Conservation (phyloP, 2,113 vertebrate genomes). For the Zosterops borbonicus region DNA sequence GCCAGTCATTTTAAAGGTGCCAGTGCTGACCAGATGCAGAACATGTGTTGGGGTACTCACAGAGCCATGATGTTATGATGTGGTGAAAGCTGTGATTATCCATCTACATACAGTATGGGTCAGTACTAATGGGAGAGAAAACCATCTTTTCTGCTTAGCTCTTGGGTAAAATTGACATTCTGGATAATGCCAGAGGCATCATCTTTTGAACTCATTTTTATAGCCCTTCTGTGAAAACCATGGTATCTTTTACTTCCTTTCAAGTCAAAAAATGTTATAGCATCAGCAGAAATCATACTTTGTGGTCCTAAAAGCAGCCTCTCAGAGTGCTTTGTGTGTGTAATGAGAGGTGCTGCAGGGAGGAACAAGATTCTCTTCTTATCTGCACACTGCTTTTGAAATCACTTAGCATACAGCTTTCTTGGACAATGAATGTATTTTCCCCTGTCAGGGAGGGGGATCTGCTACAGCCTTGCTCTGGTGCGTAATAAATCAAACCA, state of each 20-base stretch:
- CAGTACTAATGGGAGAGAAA: not conserved
- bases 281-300: not conserved
- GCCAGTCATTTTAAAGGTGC: not conserved
- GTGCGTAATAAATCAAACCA: slow-evolving; percentile 72
- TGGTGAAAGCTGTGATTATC: not conserved
- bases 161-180: not conserved
- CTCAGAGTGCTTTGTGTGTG: not conserved
- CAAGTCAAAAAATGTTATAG: not conserved
- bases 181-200: not conserved
- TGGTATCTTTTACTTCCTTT: not conserved
- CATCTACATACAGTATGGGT: not conserved
- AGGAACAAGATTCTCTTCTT: not conserved
- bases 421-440: slow-evolving; percentile 29
- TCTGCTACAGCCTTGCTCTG: slow-evolving; percentile 57
- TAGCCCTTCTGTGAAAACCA: not conserved
- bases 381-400: slow-evolving; percentile 36
- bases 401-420: slow-evolving; percentile 26
- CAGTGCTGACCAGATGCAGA: not conserved
- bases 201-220: not conserved
- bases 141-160: not conserved
- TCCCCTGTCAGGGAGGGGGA: slow-evolving; percentile 46
- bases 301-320: not conserved
- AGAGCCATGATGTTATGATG: not conserved
- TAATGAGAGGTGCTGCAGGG: not conserved
- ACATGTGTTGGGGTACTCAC: not conserved